Evolutionary conservation across 2,797 vertebrate species (phyloP).

Genomic region (Dendrocincla tyrannina): DNA sequence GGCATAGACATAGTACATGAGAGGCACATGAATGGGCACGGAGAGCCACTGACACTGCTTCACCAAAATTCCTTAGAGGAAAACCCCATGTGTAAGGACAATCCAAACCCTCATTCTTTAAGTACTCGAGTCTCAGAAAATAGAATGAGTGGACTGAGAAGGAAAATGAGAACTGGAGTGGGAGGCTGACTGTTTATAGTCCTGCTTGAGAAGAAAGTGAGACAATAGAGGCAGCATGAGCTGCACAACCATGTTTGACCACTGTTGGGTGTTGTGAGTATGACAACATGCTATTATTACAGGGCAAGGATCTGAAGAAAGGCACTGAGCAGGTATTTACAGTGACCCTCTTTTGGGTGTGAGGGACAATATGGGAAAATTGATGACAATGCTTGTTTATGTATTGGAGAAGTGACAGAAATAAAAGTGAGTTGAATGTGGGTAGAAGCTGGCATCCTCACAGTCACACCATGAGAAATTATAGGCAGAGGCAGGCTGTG

Average conservation of each 20-base stretch:
- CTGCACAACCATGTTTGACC: background rate
- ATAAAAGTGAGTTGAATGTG: background rate
- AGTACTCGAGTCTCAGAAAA: background rate
- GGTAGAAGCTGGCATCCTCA: background rate
- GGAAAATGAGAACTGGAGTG: background rate
- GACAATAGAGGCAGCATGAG: background rate
- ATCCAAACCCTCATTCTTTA: background rate
- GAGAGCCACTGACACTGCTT: background rate
- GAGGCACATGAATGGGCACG: background rate
- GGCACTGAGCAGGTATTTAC: background rate
- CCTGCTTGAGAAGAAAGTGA: background rate
- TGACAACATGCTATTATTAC: background rate
- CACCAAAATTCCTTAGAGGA: background rate
- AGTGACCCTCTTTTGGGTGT: background rate
- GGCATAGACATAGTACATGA: background rate
- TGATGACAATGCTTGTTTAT: background rate
- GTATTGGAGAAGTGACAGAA: background rate
- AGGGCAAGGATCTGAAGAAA: background rate
- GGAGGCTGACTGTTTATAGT: background rate
- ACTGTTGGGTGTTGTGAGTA: background rate
- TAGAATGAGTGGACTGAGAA: background rate
- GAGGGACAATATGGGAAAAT: background rate
- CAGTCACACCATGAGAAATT: background rate
- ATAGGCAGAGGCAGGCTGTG: background rate
- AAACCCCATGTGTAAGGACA: background rate